Percentiles rank a stretch among this genome's conserved stretches.
Evolutionary conservation across 2,888 invertebrate genomes (phyloP).

Genomic region (Eristalinus aeneus): DNA sequence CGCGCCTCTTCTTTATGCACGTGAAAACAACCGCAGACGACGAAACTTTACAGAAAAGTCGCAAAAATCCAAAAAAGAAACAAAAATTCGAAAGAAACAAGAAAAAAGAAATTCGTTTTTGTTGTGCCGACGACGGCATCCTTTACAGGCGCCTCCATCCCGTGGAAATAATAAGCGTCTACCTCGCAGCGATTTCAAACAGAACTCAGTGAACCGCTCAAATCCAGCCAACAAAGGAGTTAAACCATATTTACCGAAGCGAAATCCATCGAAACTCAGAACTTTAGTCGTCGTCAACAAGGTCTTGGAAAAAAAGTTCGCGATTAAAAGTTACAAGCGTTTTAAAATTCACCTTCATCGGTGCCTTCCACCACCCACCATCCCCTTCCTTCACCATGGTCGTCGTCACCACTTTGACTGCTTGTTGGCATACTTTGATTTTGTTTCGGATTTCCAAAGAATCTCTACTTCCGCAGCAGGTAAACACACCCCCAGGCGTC

Average conservation of each 20-base stretch:
- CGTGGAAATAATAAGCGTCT: background rate
- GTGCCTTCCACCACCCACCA: background rate
- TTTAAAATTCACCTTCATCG: background rate
- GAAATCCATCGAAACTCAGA: background rate
- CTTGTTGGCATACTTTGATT: background rate
- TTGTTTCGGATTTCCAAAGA: conserved; percentile 24
- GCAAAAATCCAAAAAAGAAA: background rate
- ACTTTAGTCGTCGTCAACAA: background rate
- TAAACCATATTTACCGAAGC: background rate
- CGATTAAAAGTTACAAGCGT: conserved; percentile 38
- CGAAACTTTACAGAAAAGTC: background rate
- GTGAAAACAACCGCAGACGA: background rate
- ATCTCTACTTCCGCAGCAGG: background rate
- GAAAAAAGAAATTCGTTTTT: no score
- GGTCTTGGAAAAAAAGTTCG: background rate
- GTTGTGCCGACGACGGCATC: background rate
- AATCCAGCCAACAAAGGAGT: background rate
- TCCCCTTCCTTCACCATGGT: background rate
- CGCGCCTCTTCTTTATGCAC: background rate
- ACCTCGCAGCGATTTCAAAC: background rate
- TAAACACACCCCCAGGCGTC: background rate
- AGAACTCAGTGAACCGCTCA: background rate
- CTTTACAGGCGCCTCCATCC: background rate
- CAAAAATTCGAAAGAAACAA: no score
- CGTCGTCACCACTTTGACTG: background rate